Evolutionary conservation across 2,888 invertebrate genomes (phyloP), one percentile per base, ranked within the genome.

Genomic region (Callyntrura sp.): DNA sequence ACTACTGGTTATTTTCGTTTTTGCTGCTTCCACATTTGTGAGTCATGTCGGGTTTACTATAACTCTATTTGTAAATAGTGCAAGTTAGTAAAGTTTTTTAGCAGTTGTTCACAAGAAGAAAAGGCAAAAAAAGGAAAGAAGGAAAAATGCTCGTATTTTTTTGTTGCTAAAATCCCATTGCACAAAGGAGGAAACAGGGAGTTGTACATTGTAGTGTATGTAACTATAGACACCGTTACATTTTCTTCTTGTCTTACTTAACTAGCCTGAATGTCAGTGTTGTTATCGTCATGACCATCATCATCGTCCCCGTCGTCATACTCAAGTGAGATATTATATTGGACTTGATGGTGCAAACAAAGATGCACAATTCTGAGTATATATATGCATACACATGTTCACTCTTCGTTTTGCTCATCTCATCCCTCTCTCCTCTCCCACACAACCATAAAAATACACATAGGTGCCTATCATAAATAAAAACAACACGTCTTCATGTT

Each of bases 51-150:
- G 76, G 76, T 76, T 17, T 51, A 51, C 76, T 51, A 51, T 76
- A 76, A 76, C 76, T 76, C 51, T 76, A 76, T 76, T 76, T 76
- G 76, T 76, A 76, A 76, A 76, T 51, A 76, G 51, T 51, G 55
- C 48, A 76, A 76, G 25, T 51, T 76, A 43, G n/a, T 55, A 23
- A 45, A 62, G 65, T 82, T 81, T 62, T 81, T 35, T 57, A 70
- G 35, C 35, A 35, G 48, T 55, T 82, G 62, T n/a, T 51, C 65
- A 51, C n/a, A 35, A 17, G 23, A 25, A 28, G 25, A 43, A 68
- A 68, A 68, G n/a, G n/a, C 28, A n/a, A 9, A 9, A n/a, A 68
- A 23, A 73, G 25, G 14, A 20, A 23, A 45, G 28, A 48, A 51
- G 11, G 25, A 48, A 62, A 82, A 65, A 45, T 65, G 25, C 51